These are phyloP conservation scores for Cephus pulcher DNA, from an alignment of 2,888 invertebrate genomes.

Conservation along the genomic window DNA sequence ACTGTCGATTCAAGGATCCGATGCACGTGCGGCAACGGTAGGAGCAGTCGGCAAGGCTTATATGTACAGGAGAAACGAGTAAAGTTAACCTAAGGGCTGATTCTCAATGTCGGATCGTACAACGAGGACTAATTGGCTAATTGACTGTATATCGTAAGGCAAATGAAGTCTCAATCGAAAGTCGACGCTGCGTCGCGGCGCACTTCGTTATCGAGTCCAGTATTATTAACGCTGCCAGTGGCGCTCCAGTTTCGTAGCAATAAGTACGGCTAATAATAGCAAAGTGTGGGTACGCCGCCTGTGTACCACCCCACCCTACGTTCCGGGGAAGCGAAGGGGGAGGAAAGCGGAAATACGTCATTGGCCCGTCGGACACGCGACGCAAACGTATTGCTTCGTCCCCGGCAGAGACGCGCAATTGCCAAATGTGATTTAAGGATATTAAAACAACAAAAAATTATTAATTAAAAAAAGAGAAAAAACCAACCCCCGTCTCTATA, in stretches of 20 bases:
- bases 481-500: background rate
- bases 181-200: background rate
- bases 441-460: background rate
- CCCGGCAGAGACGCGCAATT: constrained; percentile 10
- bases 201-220: constrained; percentile 19
- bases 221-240: constrained; percentile 13
- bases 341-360: constrained; percentile 23
- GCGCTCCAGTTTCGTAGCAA: constrained; percentile 21
- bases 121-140: background rate
- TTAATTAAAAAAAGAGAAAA: background rate
- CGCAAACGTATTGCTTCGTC: constrained; percentile 14
- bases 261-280: background rate
- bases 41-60: too few species aligned
- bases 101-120: too few species aligned
- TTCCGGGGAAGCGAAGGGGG: too few species aligned
- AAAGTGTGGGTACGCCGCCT: too few species aligned
- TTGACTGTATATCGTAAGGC: constrained; percentile 23
- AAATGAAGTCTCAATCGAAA: constrained; percentile 5
- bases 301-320: too few species aligned
- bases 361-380: constrained; percentile 24
- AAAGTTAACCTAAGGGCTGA: too few species aligned
- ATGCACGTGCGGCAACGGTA: too few species aligned
- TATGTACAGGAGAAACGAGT: too few species aligned
- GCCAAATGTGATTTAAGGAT: background rate
- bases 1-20: too few species aligned